Evolutionary conservation across 2,113 vertebrate genomes (phyloP), one percentile per base, ranked within the genome.

Genomic region (Pseudonaja textilis): DNA sequence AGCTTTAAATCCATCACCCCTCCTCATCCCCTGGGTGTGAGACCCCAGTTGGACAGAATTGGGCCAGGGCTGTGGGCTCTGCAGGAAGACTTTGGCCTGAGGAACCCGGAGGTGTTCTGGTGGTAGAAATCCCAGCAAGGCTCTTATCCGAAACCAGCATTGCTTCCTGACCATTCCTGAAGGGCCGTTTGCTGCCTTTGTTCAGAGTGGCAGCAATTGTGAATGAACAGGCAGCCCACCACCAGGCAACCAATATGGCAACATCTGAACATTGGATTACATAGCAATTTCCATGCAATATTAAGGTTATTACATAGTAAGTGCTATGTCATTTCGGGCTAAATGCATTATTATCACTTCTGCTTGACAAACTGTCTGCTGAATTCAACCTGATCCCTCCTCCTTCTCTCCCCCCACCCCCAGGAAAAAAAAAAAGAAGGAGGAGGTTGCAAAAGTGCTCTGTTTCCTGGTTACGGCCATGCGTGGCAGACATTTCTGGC

Each of bases 281-380:
- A 96, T 94, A 95, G 95, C 89, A 89, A 96, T 97, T 97, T 96
- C 95, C 95, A 93, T 95, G 95, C 94, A 93, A 95, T 96, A 96
- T 92, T 90, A 92, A 95, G 93, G 92, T 96, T 95, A 96, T 97
- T 97, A 95, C 95, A 54, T 86, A 59, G 93, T 93, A 96, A 96
- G 94, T 95, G 95, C 94, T 95, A 92, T 95, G 95, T 95, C 95
- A 91, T 96, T 96, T 52, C 81, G 22, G 91, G 93, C 95, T 96
- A 95, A 96, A 96, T 95, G 95, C 95, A 92, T 90, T 93, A 96
- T 96, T 95, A 95, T 95, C 96, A 94, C 91, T 93, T 90, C 91
- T 81, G 94, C 95, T 94, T 95, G 95, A 95, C 93, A 94, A 95
- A 96, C 95, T 93, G 95, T 96, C 96, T 95, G 93, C 93, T 91